These are phyloP conservation scores for Chaenocephalus aceratus DNA, from an alignment of 2,113 vertebrate genomes.

Conservation along the genomic window DNA sequence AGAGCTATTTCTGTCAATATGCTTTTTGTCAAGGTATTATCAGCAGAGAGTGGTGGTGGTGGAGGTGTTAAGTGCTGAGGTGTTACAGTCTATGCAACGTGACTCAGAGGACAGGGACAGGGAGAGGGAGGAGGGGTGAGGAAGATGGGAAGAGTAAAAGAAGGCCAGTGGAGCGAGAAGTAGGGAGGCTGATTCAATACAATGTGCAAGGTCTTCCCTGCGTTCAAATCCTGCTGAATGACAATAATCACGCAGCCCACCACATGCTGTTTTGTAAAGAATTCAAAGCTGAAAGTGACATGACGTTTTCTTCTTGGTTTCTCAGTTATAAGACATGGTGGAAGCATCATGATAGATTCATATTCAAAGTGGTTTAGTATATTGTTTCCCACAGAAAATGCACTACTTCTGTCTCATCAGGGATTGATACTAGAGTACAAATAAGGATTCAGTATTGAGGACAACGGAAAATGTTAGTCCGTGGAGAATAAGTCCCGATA, in stretches of 20 bases:
- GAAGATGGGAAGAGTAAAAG: slow-evolving; percentile 1
- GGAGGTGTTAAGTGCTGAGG: slow-evolving; percentile 43
- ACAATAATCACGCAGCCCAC: slow-evolving; percentile 16
- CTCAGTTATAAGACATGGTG: slow-evolving; percentile 9
- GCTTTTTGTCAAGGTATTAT: slow-evolving; percentile 38
- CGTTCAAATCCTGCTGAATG: slow-evolving; percentile 12
- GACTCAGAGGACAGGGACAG: slow-evolving; percentile 34
- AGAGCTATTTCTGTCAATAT: slow-evolving; percentile 42
- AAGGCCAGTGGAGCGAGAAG: slow-evolving; percentile 14
- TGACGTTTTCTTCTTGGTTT: slow-evolving; percentile 34
- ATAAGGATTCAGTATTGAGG: neutral
- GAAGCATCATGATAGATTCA: slow-evolving; percentile 8
- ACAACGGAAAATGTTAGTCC: slow-evolving; percentile 16
- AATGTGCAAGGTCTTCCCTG: slow-evolving; percentile 10
- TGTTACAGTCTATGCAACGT: slow-evolving; percentile 35
- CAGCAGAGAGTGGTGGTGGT: slow-evolving; percentile 26
- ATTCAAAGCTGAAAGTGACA: neutral
- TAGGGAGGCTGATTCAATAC: neutral
- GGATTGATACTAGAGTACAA: slow-evolving; percentile 34
- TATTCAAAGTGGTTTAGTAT: neutral
- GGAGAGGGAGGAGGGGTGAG: neutral
- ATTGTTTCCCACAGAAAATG: slow-evolving; percentile 19
- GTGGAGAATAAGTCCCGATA: neutral
- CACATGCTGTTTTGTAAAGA: slow-evolving; percentile 18
- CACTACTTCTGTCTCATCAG: slow-evolving; percentile 37